Evolutionary conservation across 2,888 invertebrate genomes (phyloP), one percentile per base, ranked within the genome.

Genomic region (Agrilus mali): DNA sequence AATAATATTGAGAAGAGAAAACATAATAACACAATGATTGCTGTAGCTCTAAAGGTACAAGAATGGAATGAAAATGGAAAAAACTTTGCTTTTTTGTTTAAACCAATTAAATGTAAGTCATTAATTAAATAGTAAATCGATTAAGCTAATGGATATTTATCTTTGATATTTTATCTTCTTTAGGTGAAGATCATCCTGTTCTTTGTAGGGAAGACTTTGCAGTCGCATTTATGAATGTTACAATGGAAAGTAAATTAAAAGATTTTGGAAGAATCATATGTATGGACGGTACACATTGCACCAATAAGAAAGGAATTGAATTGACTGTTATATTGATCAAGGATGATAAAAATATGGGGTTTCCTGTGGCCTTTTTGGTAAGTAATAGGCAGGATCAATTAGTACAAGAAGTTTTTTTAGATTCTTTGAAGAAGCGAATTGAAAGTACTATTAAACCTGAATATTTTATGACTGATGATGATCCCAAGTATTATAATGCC

Each of bases 381-480:
- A n/a, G n/a, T n/a, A n/a, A n/a, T n/a, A n/a, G n/a, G n/a, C n/a
- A n/a, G n/a, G n/a, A n/a, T n/a, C n/a, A n/a, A n/a, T n/a, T n/a
- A n/a, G n/a, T n/a, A n/a, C n/a, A n/a, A n/a, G n/a, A n/a, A n/a
- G n/a, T n/a, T n/a, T n/a, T n/a, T n/a, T n/a, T n/a, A n/a, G n/a
- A n/a, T n/a, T n/a, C n/a, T n/a, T n/a, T n/a, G n/a, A n/a, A n/a
- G n/a, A n/a, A n/a, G 34, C 34, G 4, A 40, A 22, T 22, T 41
- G n/a, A 7, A 12, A 7, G 35, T 33, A 15, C 42, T 33, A 46
- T 52, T 31, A 15, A 40, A n/a, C 22, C 47, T 32, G 42, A 47
- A n/a, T 50, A 48, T 40, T 45, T 53, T 34, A 50, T 52, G 50
- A 48, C 36, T 6, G 50, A 52, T 44, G 50, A 52, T 34, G 50